These are phyloP conservation scores for Peromyscus aztecus DNA, from an alignment of 2,797 vertebrate genomes.

Conservation along the genomic window DNA sequence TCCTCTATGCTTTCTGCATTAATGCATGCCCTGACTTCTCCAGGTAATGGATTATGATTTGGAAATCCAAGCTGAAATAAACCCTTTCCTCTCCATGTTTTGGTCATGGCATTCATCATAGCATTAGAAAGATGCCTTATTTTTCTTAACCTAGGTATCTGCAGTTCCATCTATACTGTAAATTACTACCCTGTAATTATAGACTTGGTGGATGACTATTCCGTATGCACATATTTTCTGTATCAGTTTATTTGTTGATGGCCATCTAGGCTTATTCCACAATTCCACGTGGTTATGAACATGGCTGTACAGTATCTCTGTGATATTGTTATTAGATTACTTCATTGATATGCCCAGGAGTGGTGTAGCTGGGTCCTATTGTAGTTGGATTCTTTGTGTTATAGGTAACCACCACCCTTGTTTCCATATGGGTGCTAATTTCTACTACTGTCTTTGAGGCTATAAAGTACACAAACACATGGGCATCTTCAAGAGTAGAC, in stretches of 20 bases:
- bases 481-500: too few relatives aligned
- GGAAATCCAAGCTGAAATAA: not conserved
- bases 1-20: not conserved
- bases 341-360: not conserved
- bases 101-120: not conserved
- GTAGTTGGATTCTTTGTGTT: not conserved
- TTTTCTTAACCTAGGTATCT: not conserved
- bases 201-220: not conserved
- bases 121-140: not conserved
- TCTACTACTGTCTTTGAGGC: not conserved
- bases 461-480: not conserved
- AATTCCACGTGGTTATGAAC: not conserved
- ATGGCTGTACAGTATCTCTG: not conserved
- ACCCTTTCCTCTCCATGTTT: not conserved
- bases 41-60: not conserved
- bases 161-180: not conserved
- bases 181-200: not conserved
- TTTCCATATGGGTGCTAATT: not conserved
- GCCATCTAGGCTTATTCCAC: not conserved
- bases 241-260: too few relatives aligned
- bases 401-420: not conserved
- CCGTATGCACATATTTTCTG: not conserved
- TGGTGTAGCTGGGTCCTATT: not conserved
- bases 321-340: not conserved
- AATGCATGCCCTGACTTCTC: not conserved